Base-by-base conservation (phyloP, 2,797 vertebrate species). In the Coreius guichenoti region DNA sequence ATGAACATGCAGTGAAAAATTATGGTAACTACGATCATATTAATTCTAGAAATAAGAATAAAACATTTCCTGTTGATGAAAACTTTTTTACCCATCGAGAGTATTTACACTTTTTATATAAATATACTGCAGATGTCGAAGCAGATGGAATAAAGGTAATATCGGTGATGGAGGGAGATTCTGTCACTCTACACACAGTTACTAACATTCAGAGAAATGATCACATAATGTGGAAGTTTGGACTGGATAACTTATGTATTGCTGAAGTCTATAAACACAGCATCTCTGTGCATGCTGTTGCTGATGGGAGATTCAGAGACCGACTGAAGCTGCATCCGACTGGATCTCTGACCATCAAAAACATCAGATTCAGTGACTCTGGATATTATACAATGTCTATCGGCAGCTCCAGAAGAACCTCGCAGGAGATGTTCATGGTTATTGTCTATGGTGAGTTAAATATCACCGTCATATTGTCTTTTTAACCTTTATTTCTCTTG, bases 321-420 rank as follows among this genome's bases (percentile, higher is more conserved):
- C 1, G 69, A 26, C 12, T 72, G 23, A 26, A 26, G 2, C 23
- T 47, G 33, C 13, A 29, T 39, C 19, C 6, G 3, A 58, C 2
- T 58, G 74, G 74, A 76, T 23, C 31, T 54, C 74, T 76, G 49
- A 76, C 74, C 49, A 76, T 76, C 31, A 76, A 6, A 76, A 39
- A 58, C 51, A 36, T 21, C 51, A 77, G 31, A 58, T 36, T 12
- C 13, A n/a, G 11, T 56, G 5, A 77, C 51, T 8, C 74, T 9
- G 70, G 70, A 47, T 26, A 47, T 72, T 47, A 73, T 73, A 47
- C 14, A 26, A 14, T 4, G 0, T 16, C 69, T 26, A 26, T 29
- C 14, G 1, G 7, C n/a, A 8, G 43, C 13, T 47, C 69, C 36
- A 70, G 68, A 43, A 43, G 5, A 39, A 70, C 12, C 11, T 72